phyloP scores from a whole-genome alignment of 1,140 invertebrate genomes.

The Nasonia vitripennis region DNA sequence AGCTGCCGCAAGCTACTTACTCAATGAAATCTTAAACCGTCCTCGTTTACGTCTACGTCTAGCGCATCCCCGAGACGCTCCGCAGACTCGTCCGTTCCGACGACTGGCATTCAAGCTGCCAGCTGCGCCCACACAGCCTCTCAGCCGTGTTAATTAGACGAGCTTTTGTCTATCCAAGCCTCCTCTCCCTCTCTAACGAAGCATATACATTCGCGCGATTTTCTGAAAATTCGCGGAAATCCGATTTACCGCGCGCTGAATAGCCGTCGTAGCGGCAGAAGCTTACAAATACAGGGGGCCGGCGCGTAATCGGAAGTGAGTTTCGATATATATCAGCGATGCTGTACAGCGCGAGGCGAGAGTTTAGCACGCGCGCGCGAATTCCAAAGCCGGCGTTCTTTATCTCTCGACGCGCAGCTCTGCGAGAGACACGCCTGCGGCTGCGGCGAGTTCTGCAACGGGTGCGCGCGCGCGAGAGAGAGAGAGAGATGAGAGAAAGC shows the following conservation, averaged over 20 bases:
- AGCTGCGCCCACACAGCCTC: conserved; percentile 48
- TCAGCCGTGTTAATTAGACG: conserved; percentile 68
- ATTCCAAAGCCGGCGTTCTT: conserved; percentile 13
- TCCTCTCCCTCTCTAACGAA: conserved; percentile 50
- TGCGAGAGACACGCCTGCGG: conserved; percentile 5
- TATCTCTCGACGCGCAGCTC: conserved; percentile 13
- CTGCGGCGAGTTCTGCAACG: no score
- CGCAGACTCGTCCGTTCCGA: not conserved
- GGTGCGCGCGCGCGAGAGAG: no score
- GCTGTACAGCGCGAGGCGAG: not conserved
- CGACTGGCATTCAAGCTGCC: conserved; percentile 39
- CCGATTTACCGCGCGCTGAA: not conserved
- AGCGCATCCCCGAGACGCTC: not conserved
- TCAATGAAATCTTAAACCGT: conserved; percentile 2
- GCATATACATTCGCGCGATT: not conserved
- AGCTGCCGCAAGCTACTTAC: not conserved
- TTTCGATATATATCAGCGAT: conserved; percentile 30
- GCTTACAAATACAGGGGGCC: no score
- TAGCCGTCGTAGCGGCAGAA: no score
- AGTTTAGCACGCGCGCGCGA: conserved; percentile 17
- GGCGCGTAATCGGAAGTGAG: conserved; percentile 20
- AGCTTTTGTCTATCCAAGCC: conserved; percentile 62
- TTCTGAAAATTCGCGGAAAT: not conserved
- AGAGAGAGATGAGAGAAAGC: no score
- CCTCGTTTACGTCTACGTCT: not conserved